Conservation (phyloP, 2,888 invertebrate genomes). For the Drosophila greeni region DNA sequence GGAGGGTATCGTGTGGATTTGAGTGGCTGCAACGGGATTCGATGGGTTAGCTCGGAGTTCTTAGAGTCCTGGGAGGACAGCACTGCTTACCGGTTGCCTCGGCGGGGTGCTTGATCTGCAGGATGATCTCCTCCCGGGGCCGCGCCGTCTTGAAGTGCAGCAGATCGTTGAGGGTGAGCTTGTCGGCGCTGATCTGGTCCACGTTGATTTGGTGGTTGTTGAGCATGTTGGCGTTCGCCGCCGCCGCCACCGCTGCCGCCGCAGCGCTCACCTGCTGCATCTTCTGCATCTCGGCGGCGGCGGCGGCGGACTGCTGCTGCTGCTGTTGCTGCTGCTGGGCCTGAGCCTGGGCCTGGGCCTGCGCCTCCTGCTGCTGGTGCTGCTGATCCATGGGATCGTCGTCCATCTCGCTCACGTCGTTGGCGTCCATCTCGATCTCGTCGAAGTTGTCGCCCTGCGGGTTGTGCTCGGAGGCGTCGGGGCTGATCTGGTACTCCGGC, state of each 20-base stretch:
- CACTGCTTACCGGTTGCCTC: constrained; percentile 65
- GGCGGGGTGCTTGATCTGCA: constrained; percentile 76
- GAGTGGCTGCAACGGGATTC: constrained; percentile 56
- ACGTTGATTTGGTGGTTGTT: constrained; percentile 75
- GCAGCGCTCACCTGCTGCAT: constrained; percentile 49
- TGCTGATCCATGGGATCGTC: constrained; percentile 65
- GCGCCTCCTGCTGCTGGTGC: constrained; percentile 48
- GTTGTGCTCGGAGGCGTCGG: constrained; percentile 71
- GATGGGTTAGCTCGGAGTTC: not conserved
- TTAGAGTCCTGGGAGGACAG: rapidly evolving
- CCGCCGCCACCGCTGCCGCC: constrained; percentile 53
- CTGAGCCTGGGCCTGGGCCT: constrained; percentile 38
- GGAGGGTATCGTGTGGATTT: constrained; percentile 75
- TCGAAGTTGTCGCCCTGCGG: constrained; percentile 72
- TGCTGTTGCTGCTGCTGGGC: constrained; percentile 45
- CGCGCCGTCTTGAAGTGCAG: constrained; percentile 76
- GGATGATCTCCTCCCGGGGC: constrained; percentile 76
- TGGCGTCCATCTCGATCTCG: constrained; percentile 75
- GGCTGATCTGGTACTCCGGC: constrained; percentile 73
- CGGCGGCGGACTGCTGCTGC: constrained; percentile 57
- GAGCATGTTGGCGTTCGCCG: constrained; percentile 60
- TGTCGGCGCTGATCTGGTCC: constrained; percentile 77
- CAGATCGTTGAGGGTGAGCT: constrained; percentile 77
- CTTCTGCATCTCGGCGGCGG: constrained; percentile 60
- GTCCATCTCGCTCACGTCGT: constrained; percentile 63